phyloP scores from a whole-genome alignment of 1,140 invertebrate genomes.

The Thaumatotibia leucotreta region DNA sequence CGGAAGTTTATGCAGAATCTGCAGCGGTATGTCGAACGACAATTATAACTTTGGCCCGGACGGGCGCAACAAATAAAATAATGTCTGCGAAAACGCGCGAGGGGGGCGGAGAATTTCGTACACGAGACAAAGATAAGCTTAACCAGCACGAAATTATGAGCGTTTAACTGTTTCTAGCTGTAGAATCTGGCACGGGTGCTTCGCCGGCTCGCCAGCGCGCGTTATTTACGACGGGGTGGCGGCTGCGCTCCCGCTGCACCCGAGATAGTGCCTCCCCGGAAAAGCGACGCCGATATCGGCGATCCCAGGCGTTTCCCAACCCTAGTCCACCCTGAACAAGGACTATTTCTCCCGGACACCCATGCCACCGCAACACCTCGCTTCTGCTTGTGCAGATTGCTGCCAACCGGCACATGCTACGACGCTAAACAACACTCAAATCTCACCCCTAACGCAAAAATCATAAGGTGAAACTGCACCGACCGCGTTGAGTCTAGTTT shows the following conservation, averaged over 20 bases:
- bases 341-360: constrained; percentile 28
- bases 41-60: constrained; percentile 72
- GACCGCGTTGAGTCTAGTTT: constrained; percentile 26
- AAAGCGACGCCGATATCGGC: constrained; percentile 47
- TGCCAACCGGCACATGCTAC: constrained; percentile 44
- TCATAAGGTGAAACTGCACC: constrained; percentile 40
- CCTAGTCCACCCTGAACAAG: constrained; percentile 33
- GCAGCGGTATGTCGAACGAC: constrained; percentile 69
- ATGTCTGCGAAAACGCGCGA: constrained; percentile 64
- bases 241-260: constrained; percentile 46
- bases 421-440: constrained; percentile 42
- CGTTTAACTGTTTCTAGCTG: constrained; percentile 76
- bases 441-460: constrained; percentile 52
- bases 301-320: constrained; percentile 34
- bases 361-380: constrained; percentile 44
- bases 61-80: constrained; percentile 71
- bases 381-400: constrained; percentile 57
- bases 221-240: constrained; percentile 73
- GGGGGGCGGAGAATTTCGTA: constrained; percentile 69
- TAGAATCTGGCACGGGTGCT: constrained; percentile 74
- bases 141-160: constrained; percentile 76
- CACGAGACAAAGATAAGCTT: constrained; percentile 75
- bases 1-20: constrained; percentile 67
- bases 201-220: constrained; percentile 72
- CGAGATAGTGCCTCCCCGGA: constrained; percentile 72